Conservation (phyloP, 2,113 vertebrate genomes). For the Myiozetetes cayanensis region DNA sequence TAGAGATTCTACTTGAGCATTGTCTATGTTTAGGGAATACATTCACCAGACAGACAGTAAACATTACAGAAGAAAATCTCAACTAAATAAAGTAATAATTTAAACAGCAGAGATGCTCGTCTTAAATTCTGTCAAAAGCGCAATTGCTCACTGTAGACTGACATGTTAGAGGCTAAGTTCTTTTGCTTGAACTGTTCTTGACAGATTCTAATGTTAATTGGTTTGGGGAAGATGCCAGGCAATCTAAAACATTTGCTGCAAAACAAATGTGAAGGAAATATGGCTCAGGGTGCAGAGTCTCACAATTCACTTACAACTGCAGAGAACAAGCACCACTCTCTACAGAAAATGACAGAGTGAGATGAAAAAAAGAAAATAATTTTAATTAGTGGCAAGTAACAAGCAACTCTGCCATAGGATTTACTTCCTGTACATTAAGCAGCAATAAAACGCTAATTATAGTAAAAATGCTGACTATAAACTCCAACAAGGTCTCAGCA, state of each 20-base stretch:
- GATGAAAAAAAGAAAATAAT: not conserved
- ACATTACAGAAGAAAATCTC: not conserved
- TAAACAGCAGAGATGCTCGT: not conserved
- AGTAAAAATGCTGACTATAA: slow-evolving; percentile 42
- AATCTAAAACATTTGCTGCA: slow-evolving; percentile 30
- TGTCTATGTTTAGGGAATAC: slow-evolving; percentile 29
- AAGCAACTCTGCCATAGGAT: not conserved
- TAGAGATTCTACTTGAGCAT: not conserved
- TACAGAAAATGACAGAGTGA: not conserved
- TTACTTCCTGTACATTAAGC: slow-evolving; percentile 24
- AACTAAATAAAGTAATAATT: slow-evolving; percentile 52
- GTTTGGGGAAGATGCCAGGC: slow-evolving; percentile 63
- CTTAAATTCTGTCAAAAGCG: slow-evolving; percentile 42
- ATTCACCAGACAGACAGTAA: not conserved
- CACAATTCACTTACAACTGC: slow-evolving; percentile 17
- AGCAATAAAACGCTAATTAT: slow-evolving; percentile 35
- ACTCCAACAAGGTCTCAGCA: slow-evolving; percentile 2
- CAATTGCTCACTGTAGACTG: slow-evolving; percentile 35
- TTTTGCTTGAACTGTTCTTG: slow-evolving; percentile 39
- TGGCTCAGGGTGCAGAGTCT: not conserved
- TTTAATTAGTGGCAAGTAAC: not conserved
- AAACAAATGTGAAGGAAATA: slow-evolving; percentile 53
- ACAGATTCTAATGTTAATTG: slow-evolving; percentile 63
- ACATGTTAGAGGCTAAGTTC: slow-evolving; percentile 15
- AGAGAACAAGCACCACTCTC: not conserved